Conservation (phyloP, 2,888 invertebrate species). For the Drosophila nr. perissopoda region DNA sequence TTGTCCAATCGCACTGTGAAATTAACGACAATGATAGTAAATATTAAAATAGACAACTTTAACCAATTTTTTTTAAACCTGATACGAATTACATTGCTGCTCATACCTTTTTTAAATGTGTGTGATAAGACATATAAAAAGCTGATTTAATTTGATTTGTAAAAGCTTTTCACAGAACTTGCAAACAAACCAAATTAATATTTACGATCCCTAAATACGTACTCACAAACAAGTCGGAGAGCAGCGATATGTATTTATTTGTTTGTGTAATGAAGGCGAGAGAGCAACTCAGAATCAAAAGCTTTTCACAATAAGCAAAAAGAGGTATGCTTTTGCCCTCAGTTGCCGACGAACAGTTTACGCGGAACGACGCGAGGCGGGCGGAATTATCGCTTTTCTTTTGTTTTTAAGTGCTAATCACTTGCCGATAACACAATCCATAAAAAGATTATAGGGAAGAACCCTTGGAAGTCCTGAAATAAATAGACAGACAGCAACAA, state of each 20-base stretch:
- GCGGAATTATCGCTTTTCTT: background rate
- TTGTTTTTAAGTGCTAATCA: background rate
- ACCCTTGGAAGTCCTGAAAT: conserved; percentile 23
- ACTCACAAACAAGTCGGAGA: background rate
- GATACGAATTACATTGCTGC: background rate
- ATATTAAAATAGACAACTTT: too few species aligned
- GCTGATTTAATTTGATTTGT: background rate
- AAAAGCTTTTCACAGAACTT: background rate
- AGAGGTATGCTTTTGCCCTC: background rate
- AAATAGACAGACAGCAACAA: background rate
- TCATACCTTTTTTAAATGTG: background rate
- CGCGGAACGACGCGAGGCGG: background rate
- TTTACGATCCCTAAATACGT: background rate
- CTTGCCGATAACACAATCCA: background rate
- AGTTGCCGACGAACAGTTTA: conserved; percentile 11
- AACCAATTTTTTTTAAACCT: too few species aligned
- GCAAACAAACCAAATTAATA: background rate
- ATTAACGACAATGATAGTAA: too few species aligned
- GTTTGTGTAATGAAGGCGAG: background rate
- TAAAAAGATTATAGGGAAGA: conserved; percentile 5
- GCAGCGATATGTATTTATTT: background rate
- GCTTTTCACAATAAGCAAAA: background rate
- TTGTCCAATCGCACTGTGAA: too few species aligned
- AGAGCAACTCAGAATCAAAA: conserved; percentile 3
- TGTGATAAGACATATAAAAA: background rate